Evolutionary conservation across 2,113 vertebrate species (phyloP).

Genomic region (Sardina pilchardus): DNA sequence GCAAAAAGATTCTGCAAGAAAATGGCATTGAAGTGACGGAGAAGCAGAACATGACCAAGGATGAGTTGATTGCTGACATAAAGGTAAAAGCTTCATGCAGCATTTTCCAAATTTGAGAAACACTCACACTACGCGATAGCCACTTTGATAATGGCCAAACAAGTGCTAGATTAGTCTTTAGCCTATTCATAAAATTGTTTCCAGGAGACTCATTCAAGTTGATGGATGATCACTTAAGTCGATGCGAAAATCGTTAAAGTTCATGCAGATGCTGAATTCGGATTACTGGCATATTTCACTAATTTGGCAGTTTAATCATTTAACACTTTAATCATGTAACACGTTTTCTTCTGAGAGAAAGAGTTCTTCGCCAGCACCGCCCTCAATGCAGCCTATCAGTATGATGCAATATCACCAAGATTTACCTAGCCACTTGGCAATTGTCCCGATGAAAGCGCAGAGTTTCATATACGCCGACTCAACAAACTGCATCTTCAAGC

Average conservation of each 20-base stretch:
- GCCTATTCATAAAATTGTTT: background rate
- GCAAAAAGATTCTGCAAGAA: constrained; percentile 81
- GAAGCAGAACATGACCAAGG: constrained; percentile 79
- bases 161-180: background rate
- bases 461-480: background rate
- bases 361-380: background rate
- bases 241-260: background rate
- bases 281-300: background rate
- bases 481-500: background rate
- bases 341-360: background rate
- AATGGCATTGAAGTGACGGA: constrained; percentile 88
- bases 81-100: constrained; percentile 69
- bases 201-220: background rate
- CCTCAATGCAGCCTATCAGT: constrained; percentile 60
- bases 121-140: background rate
- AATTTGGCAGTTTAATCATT: background rate
- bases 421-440: constrained; percentile 45
- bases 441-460: background rate
- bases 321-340: no score
- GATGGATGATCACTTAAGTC: background rate
- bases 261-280: background rate
- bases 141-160: background rate
- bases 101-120: background rate
- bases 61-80: constrained; percentile 85
- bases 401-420: constrained; percentile 83